Conservation (phyloP, 2,888 invertebrate species). For the Chelonus formosanus region DNA sequence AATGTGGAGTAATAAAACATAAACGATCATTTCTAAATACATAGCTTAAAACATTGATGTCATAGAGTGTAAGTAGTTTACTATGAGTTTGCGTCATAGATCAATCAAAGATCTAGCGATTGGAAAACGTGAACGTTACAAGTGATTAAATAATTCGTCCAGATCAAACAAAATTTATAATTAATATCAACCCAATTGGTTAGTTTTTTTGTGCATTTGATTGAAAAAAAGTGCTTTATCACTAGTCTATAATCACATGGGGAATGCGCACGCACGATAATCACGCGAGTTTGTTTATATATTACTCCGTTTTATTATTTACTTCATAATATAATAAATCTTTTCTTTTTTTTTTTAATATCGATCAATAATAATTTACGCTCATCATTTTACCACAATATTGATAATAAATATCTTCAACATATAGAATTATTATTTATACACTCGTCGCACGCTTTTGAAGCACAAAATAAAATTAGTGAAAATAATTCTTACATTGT, state of each 20-base stretch:
- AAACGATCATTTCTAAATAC: background rate
- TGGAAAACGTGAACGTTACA: too few species aligned
- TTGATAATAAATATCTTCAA: too few species aligned
- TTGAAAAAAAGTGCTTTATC: conserved; percentile 27
- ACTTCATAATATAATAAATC: background rate
- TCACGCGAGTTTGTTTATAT: conserved; percentile 8
- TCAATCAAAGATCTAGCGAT: conserved; percentile 25
- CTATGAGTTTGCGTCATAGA: conserved; percentile 54
- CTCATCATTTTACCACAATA: too few species aligned
- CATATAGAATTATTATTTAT: background rate
- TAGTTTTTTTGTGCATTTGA: conserved; percentile 48
- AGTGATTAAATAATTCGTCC: too few species aligned
- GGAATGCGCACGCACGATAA: conserved; percentile 12
- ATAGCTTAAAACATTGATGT: background rate
- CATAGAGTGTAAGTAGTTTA: conserved; percentile 11
- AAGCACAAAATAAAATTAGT: too few species aligned
- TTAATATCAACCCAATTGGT: conserved; percentile 45
- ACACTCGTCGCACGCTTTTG: conserved; percentile 8
- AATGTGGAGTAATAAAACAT: background rate
- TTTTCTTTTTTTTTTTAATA: background rate
- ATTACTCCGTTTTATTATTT: conserved; percentile 9
- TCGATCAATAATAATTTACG: too few species aligned
- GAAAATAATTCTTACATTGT: too few species aligned
- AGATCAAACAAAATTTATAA: too few species aligned
- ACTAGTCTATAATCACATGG: conserved; percentile 16